A percentile compares a stretch with the other conserved stretches of the same genome.
Conservation (phyloP, 2,888 invertebrate species). For the Galerucella calmariensis region DNA sequence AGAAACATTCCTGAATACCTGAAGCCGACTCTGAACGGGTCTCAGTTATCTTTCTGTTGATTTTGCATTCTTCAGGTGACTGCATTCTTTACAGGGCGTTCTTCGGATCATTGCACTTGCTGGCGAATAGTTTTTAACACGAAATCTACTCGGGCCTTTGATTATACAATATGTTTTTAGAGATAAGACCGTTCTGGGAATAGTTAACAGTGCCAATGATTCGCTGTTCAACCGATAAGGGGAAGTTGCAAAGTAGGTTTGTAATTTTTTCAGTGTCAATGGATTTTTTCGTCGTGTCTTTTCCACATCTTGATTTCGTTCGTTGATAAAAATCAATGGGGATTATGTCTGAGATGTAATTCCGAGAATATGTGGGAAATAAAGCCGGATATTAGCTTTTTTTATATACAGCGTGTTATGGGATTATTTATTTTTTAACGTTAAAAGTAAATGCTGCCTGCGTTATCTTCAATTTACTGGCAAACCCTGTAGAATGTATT, state of each 20-base stretch:
- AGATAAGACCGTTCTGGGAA: slow-evolving; percentile 33
- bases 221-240: slow-evolving; percentile 15
- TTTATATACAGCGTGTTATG: too few relatives aligned
- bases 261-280: slow-evolving; percentile 13
- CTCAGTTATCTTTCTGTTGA: slow-evolving; percentile 58
- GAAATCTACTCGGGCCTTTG: slow-evolving; percentile 46
- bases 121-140: slow-evolving; percentile 53
- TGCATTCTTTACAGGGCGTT: slow-evolving; percentile 60
- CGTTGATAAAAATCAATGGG: background rate
- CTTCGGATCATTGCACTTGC: slow-evolving; percentile 60
- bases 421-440: too few relatives aligned
- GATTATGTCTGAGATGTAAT: slow-evolving; percentile 8
- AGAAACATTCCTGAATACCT: slow-evolving; percentile 11
- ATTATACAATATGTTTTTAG: slow-evolving; percentile 25
- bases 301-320: background rate
- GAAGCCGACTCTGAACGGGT: slow-evolving; percentile 39
- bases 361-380: too few relatives aligned
- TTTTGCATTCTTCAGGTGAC: slow-evolving; percentile 61
- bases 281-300: background rate
- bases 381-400: too few relatives aligned
- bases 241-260: slow-evolving; percentile 14
- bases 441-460: too few relatives aligned
- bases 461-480: too few relatives aligned
- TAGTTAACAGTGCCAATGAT: slow-evolving; percentile 25
- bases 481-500: too few relatives aligned